Evolutionary conservation across 2,888 invertebrate species (phyloP), one percentile per base, ranked within the genome.

Genomic region (Tetranychus truncatus): DNA sequence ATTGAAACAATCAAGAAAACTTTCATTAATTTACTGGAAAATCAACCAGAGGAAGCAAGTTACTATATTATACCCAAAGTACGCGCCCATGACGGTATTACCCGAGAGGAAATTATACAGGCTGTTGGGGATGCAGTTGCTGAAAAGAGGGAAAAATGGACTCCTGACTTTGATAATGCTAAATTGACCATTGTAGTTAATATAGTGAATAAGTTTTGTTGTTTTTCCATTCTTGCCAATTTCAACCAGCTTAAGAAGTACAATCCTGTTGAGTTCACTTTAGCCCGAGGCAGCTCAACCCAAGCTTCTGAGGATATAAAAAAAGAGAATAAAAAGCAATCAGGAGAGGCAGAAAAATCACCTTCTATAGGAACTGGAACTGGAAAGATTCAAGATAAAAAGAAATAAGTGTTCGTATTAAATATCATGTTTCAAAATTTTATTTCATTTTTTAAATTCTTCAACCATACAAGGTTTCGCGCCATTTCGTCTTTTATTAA

Each of bases 241-340:
- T 95, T 90, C 83, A 86, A 86, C 80, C 87, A 86, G 78, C 88
- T 87, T 81, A 89, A 89, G 80, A 94, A 92, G 82, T 95, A 91
- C 83, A 95, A 95, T 84, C 84, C 94, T 76, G 82, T 88, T 77
- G 90, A 91, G 82, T 81, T 81, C 20, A 69, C 34, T 21, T 20
- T 24, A 69, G 55, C 55, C 15, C 55, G 9, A 55, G 55, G 55
- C 6, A 55, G 34, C 34, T 34, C 34, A 34, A 34, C 34, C 34
- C 34, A 34, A 34, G 34, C 34, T 34, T 34, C 34, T 34, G 34
- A 5, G 34, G 34, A 34, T 34, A 34, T 34, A 1, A 34, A 34
- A 34, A 34, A 5, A 4, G 34, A 34, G 34, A 34, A 34, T 34
- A 34, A 34, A 34, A 4, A 34, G 3, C 3, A 34, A 34, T 5